Conservation (phyloP, 2,113 vertebrate species). For the Caloenas nicobarica region DNA sequence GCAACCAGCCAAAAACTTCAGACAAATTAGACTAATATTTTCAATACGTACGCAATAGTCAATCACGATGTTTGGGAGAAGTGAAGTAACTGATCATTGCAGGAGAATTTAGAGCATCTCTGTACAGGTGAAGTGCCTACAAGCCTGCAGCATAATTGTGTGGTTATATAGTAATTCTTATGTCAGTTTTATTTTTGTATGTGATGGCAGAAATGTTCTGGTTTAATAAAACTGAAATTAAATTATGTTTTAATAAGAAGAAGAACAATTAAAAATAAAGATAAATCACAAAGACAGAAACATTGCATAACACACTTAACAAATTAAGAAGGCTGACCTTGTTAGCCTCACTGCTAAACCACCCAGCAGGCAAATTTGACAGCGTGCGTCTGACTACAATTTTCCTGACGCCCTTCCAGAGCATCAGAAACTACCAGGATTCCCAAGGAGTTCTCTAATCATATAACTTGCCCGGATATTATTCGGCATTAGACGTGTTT, state of each 20-base stretch:
- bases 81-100: background rate
- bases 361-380: background rate
- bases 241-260: slow-evolving; percentile 1
- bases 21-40: background rate
- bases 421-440: background rate
- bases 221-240: background rate
- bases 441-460: slow-evolving; percentile 1
- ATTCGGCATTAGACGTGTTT: slow-evolving; percentile 60
- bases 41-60: background rate
- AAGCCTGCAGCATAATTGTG: background rate
- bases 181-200: background rate
- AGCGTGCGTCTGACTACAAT: background rate
- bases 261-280: background rate
- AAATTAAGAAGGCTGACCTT: background rate
- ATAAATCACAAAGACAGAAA: background rate
- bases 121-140: background rate
- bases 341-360: background rate
- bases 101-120: background rate
- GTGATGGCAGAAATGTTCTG: background rate
- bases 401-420: background rate
- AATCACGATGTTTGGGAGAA: background rate
- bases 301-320: background rate
- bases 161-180: background rate
- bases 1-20: background rate
- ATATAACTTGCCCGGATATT: background rate